phyloP scores from a whole-genome alignment of 2,888 invertebrate species.

The Ctenicera cuprea region DNA sequence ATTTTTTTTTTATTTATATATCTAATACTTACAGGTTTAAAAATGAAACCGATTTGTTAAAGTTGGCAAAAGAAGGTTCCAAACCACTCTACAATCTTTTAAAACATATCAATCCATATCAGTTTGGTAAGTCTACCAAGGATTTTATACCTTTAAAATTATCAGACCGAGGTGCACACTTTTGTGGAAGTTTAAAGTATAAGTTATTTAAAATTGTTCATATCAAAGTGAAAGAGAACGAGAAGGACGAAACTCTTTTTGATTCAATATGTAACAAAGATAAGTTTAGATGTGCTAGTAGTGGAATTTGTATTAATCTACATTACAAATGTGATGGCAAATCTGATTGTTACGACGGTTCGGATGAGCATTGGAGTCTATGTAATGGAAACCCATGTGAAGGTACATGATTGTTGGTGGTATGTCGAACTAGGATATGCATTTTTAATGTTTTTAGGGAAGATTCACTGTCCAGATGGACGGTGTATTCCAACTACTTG shows the following conservation, averaged over 20 bases:
- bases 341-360: slow-evolving; percentile 73
- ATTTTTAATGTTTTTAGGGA: slow-evolving; percentile 64
- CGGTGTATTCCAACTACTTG: slow-evolving; percentile 74
- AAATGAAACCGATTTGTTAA: slow-evolving; percentile 30
- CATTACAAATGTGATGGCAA: slow-evolving; percentile 75
- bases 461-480: slow-evolving; percentile 72
- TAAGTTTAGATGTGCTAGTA: slow-evolving; percentile 68
- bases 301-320: slow-evolving; percentile 71
- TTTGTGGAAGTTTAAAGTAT: slow-evolving; percentile 68
- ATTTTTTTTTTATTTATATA: neutral
- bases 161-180: slow-evolving; percentile 67
- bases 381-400: slow-evolving; percentile 72
- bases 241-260: neutral
- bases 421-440: neutral
- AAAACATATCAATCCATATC: slow-evolving; percentile 59
- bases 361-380: slow-evolving; percentile 72
- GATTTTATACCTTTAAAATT: slow-evolving; percentile 64
- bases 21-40: slow-evolving; percentile 14
- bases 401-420: slow-evolving; percentile 64
- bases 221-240: slow-evolving; percentile 58
- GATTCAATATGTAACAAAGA: slow-evolving; percentile 54
- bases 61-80: slow-evolving; percentile 51
- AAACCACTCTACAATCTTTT: slow-evolving; percentile 50
- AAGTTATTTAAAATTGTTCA: slow-evolving; percentile 64
- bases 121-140: slow-evolving; percentile 61